phyloP scores from a whole-genome alignment of 2,797 vertebrate genomes.

The Notolabrus celidotus region DNA sequence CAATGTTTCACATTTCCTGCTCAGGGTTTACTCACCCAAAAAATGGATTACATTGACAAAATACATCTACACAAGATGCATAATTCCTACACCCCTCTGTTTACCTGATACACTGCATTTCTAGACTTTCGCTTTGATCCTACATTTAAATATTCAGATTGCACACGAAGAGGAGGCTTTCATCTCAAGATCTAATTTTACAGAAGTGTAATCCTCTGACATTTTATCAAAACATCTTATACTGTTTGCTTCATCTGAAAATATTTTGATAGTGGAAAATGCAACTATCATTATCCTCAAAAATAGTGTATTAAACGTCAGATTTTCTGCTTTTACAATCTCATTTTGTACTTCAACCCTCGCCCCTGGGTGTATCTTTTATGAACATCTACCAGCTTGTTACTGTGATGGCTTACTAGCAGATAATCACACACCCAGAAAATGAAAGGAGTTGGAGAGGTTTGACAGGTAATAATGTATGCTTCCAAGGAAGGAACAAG shows the following conservation, averaged over 20 bases:
- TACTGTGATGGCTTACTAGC: constrained; percentile 16
- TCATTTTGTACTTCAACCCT: neutral
- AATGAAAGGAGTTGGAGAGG: constrained; percentile 23
- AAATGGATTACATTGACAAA: neutral
- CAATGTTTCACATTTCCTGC: neutral
- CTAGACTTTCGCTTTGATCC: constrained; percentile 1
- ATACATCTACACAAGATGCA: neutral
- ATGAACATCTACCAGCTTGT: constrained; percentile 29
- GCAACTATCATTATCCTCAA: neutral
- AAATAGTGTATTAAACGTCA: neutral
- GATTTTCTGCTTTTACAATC: neutral
- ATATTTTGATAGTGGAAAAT: neutral
- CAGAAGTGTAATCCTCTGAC: constrained; percentile 1
- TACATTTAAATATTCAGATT: constrained; percentile 1
- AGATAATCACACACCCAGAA: constrained; percentile 36
- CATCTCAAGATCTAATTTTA: constrained; percentile 34
- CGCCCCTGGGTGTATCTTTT: neutral
- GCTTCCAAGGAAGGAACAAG: constrained; percentile 8
- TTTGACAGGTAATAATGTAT: constrained; percentile 21
- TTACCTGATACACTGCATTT: neutral
- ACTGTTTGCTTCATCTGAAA: neutral
- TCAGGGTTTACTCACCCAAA: neutral
- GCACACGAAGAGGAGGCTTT: neutral
- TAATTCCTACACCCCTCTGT: neutral
- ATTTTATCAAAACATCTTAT: constrained; percentile 10